A percentile compares a stretch with the other conserved stretches of the same genome.
Conservation (phyloP, 2,797 vertebrate genomes). For the Myotis myotis region DNA sequence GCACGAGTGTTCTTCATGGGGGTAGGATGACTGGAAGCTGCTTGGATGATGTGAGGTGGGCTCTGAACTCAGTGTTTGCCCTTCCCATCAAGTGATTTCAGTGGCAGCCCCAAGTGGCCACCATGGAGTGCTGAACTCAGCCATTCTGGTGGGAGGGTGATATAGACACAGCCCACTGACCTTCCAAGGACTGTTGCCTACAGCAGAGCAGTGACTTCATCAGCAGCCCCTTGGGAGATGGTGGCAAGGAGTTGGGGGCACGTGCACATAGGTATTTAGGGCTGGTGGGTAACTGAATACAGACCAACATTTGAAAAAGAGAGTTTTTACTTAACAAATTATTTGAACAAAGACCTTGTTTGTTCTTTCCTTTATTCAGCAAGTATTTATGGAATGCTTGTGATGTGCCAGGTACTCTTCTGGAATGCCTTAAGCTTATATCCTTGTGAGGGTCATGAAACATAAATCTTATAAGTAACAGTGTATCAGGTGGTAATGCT, state of each 20-base stretch:
- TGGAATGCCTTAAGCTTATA: not conserved
- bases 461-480: not conserved
- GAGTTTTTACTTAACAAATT: not conserved
- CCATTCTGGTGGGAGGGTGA: not conserved
- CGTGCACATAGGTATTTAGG: not conserved
- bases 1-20: not conserved
- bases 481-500: not conserved
- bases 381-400: not conserved
- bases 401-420: not conserved
- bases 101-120: accelerated
- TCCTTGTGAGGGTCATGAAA: not conserved
- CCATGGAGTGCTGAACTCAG: not conserved
- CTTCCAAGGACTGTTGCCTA: not conserved
- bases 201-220: not conserved
- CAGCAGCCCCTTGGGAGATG: not conserved
- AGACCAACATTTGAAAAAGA: not conserved
- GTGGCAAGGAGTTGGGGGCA: not conserved
- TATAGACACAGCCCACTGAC: not conserved
- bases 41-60: not conserved
- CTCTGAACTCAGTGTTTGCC: not conserved
- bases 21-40: not conserved
- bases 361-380: not conserved
- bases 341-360: not conserved
- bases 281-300: not conserved
- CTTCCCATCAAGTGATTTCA: not conserved